These are phyloP conservation scores for Anastrepha ludens DNA, from an alignment of 1,140 invertebrate genomes.

Conservation along the genomic window DNA sequence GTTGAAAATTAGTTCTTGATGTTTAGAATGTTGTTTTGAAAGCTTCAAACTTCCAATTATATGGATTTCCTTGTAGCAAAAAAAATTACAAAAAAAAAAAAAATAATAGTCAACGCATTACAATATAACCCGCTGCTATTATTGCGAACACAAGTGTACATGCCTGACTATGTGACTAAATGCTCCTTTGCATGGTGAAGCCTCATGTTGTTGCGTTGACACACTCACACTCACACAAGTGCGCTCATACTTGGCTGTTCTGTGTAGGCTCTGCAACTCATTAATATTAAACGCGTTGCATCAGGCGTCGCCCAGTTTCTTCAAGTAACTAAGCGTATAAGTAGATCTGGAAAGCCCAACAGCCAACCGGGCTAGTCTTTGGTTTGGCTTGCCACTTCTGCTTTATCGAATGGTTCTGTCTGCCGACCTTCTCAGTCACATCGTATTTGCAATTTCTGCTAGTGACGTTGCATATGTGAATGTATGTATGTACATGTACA, in stretches of 20 bases:
- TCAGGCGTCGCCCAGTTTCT: not conserved
- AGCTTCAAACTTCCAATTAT: too few species aligned
- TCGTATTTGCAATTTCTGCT: not conserved
- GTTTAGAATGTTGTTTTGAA: too few species aligned
- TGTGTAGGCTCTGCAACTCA: not conserved
- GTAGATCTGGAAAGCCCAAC: not conserved
- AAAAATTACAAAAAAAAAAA: too few species aligned
- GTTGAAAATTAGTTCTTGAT: too few species aligned
- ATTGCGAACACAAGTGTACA: not conserved
- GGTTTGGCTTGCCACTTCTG: not conserved
- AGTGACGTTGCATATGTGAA: not conserved
- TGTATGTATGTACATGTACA: not conserved
- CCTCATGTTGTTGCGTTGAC: not conserved
- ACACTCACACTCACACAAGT: not conserved
- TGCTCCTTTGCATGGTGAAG: not conserved
- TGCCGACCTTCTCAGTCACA: slow-evolving; percentile 11
- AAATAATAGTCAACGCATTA: too few species aligned
- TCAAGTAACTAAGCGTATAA: not conserved
- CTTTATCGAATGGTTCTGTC: not conserved
- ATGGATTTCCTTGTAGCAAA: too few species aligned
- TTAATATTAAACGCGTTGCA: slow-evolving; percentile 36
- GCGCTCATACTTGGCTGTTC: not conserved
- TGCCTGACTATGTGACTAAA: not conserved
- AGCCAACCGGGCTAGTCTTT: not conserved
- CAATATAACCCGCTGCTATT: too few species aligned